Conservation (phyloP, 2,888 invertebrate species). For the Formica aserva region DNA sequence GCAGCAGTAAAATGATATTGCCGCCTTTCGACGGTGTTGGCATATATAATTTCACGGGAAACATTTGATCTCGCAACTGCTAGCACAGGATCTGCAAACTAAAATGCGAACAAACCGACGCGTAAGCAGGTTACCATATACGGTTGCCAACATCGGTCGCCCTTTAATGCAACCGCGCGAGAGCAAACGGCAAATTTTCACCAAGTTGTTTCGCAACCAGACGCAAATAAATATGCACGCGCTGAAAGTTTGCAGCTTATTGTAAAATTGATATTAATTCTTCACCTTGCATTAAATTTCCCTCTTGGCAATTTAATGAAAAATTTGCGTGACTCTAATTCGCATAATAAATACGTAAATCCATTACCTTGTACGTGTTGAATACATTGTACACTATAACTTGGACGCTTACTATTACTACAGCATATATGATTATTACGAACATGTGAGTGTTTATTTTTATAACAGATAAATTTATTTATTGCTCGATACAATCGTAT, state of each 20-base stretch:
- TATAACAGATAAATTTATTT: constrained; percentile 11
- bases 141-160: constrained; percentile 30
- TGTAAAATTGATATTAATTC: constrained; percentile 27
- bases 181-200: constrained; percentile 14
- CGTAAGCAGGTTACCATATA: constrained; percentile 31
- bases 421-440: neutral
- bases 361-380: neutral
- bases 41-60: constrained; percentile 51
- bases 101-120: constrained; percentile 43
- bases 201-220: neutral
- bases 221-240: constrained; percentile 5
- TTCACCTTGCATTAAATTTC: constrained; percentile 2
- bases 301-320: neutral
- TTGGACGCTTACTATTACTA: neutral
- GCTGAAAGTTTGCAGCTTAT: neutral
- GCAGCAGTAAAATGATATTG: constrained; percentile 30
- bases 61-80: constrained; percentile 51
- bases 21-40: constrained; percentile 12
- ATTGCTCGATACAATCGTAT: neutral
- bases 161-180: constrained; percentile 35
- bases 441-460: neutral
- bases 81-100: constrained; percentile 38
- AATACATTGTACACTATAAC: neutral
- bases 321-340: constrained; percentile 19
- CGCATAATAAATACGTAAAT: constrained; percentile 23